phyloP scores from a whole-genome alignment of 2,888 invertebrate genomes.

The Orthosia cruda region DNA sequence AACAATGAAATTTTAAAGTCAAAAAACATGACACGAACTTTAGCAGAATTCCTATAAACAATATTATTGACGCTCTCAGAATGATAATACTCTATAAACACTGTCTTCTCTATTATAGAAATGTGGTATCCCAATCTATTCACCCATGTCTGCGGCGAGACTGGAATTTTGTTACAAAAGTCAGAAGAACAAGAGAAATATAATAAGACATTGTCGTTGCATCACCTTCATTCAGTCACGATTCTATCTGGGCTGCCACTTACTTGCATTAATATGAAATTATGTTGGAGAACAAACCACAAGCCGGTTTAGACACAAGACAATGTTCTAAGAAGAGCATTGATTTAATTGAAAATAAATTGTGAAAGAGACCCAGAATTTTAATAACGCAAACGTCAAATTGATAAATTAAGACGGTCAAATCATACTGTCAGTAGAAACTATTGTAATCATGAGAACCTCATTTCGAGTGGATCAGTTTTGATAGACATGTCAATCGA shows the following conservation, averaged over 20 bases:
- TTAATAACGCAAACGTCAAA: not conserved
- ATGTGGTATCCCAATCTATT: conserved; percentile 18
- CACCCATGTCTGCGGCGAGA: conserved; percentile 26
- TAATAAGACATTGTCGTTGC: conserved; percentile 74
- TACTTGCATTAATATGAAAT: conserved; percentile 84
- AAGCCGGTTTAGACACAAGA: conserved; percentile 56
- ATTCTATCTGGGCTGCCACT: conserved; percentile 83
- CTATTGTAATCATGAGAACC: not conserved
- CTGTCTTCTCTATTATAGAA: conserved; percentile 1
- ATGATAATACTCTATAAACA: not conserved
- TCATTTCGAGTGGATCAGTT: not conserved
- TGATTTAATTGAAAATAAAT: conserved; percentile 11
- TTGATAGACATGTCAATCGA: conserved; percentile 7
- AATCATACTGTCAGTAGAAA: not conserved
- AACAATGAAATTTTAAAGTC: conserved; percentile 29
- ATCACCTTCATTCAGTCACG: conserved; percentile 85
- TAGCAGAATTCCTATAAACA: conserved; percentile 9
- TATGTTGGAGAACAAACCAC: conserved; percentile 77
- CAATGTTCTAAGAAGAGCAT: conserved; percentile 12
- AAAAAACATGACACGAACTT: conserved; percentile 1
- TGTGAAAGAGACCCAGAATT: not conserved
- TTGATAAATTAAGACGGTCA: not conserved
- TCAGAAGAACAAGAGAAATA: conserved; percentile 65
- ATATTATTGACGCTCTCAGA: not conserved
- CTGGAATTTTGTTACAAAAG: conserved; percentile 65